Base-by-base conservation (phyloP, 2,113 vertebrate species). In the Sinosuthora webbiana region DNA sequence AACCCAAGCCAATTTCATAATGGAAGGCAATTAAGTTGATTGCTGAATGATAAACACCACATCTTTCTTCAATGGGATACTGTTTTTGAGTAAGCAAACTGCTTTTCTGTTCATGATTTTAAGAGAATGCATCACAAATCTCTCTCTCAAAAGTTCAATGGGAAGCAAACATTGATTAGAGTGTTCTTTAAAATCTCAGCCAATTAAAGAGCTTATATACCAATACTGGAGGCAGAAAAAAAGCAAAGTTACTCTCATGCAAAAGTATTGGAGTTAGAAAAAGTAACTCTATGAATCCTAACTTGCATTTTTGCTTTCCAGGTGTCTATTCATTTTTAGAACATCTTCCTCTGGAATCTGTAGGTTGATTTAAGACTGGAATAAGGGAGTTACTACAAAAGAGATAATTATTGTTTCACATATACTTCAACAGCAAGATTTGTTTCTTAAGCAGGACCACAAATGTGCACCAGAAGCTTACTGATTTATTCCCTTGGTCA, bases 1-100 rank as follows among this genome's bases (percentile, higher is more conserved):
- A 97, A 92, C 67, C 86, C 89, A 95, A 96, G 93, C 94, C 94
- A 96, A 96, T 78, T 96, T 93, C 86, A 92, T 94, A 97, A 93
- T 94, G 73, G 90, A 96, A 89, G 80, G 90, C 92, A 93, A 94
- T 97, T 96, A 96, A 94, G 83, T 80, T 96, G 95, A 94, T 96
- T 93, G 83, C 92, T 96, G 75, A 90, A 90, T 92, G 92, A 92
- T 96, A 96, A 96, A 96, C 83, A 96, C 83, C 90, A 87, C 83
- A 64, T 89, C 83, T 94, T 94, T 96, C 65, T 90, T 96, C 89
- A 96, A 81, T 84, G 76, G 89, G 80, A 87, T 90, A 93, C 89
- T 96, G 90, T 52, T 95, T 90, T 93, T 71, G 73, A 94, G 86
- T 84, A 96, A 89, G 86, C 73, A 94, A 94, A 94, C 76, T 75